Evolutionary conservation across 2,888 invertebrate species (phyloP), one percentile per base, ranked within the genome.

Genomic region (Sipha maydis): DNA sequence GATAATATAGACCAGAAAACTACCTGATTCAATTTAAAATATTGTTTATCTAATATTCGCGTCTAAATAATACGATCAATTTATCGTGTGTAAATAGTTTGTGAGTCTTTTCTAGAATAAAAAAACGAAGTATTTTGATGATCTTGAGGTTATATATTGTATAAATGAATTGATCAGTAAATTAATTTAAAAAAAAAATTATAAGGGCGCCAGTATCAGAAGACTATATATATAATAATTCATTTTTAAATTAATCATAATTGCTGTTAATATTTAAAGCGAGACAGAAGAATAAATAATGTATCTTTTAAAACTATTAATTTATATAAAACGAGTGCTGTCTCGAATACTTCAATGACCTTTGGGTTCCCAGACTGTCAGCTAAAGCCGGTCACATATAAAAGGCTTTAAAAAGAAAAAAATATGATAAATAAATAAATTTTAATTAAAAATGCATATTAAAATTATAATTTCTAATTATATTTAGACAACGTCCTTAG

Each of bases 401-500:
- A 56, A 9, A n/a, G 34, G 38, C 19, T 19, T 75, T 34, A 38
- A 56, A 56, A 83, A 56, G 9, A 54, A 56, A 54, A 73, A 21
- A 34, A 31, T 21, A 41, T 67, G 69, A 48, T 69, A 28, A 83
- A 67, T 83, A 71, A 83, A 83, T 71, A 54, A 83, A 83, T 54
- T 78, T 25, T 25, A 76, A n/a, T 76, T 83, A 54, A 56, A 75
- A 83, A 56, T 5, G n/a, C 11, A 56, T 21, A 56, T 34, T 75
- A 75, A 83, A 73, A 69, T 54, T 31, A 73, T 54, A 54, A 34
- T 73, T 38, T 83, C 34, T 75, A 56, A 83, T 21, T 4, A 38
- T n/a, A 25, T 75, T 83, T 75, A 75, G 75, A 38, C 83, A 75
- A 31, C 31, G n/a, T 48, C 54, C 83, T 83, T 21, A 56, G 56